These are phyloP conservation scores for Ricordea florida DNA, from an alignment of 92 coral and sea anemone genomes.

Conservation along the genomic window DNA sequence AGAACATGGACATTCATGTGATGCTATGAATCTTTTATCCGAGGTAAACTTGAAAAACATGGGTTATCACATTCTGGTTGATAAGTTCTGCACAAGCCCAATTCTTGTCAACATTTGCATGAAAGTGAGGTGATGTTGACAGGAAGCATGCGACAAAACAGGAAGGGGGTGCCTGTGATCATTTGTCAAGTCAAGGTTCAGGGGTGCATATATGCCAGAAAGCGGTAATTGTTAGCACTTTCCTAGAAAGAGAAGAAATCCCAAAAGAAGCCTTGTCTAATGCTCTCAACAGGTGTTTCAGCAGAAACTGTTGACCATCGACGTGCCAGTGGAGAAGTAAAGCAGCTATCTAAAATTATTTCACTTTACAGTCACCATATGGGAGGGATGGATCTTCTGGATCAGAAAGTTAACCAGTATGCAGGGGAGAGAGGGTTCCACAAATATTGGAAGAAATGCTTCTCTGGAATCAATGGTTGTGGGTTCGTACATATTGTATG, in stretches of 20 bases:
- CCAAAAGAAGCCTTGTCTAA: constrained; percentile 25
- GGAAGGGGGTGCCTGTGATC: constrained; percentile 13
- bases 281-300: constrained; percentile 1
- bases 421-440: constrained; percentile 31
- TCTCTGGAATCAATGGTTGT: constrained; percentile 29
- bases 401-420: constrained; percentile 29
- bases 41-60: not conserved
- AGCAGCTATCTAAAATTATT: not conserved
- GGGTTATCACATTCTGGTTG: constrained; percentile 18
- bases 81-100: constrained; percentile 27
- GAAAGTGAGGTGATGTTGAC: not conserved
- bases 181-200: constrained; percentile 5
- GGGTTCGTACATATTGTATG: constrained; percentile 26
- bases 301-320: constrained; percentile 15
- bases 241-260: constrained; percentile 39
- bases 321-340: not conserved
- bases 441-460: constrained; percentile 39
- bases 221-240: constrained; percentile 6
- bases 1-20: constrained; percentile 26
- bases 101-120: not conserved
- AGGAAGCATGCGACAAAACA: not conserved
- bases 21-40: not conserved
- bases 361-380: constrained; percentile 24
- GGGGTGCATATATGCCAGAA: constrained; percentile 22
- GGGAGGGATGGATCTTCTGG: constrained; percentile 36